These are phyloP conservation scores for Chymomyza costata DNA, from an alignment of 1,140 invertebrate genomes.

Conservation along the genomic window DNA sequence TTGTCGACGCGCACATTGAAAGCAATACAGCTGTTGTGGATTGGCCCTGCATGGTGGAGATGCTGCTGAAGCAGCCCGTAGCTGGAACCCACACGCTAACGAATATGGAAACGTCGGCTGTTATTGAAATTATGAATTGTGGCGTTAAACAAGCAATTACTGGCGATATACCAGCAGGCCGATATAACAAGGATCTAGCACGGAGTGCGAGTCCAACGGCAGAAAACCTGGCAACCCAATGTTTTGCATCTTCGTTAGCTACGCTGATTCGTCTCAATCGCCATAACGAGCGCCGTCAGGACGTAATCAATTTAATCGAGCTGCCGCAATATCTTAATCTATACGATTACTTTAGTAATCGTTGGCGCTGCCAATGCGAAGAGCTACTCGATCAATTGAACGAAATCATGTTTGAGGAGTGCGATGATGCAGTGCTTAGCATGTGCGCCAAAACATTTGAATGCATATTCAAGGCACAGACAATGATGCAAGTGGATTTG, in stretches of 20 bases:
- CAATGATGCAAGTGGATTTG: too few relatives aligned
- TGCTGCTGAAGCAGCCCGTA: slow-evolving; percentile 20
- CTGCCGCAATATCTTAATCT: slow-evolving; percentile 24
- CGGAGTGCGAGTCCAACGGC: slow-evolving; percentile 4
- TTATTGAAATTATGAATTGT: slow-evolving; percentile 40
- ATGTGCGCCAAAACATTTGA: slow-evolving; percentile 23
- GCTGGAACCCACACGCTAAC: background rate
- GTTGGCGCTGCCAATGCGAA: background rate
- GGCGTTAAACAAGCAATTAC: slow-evolving; percentile 40
- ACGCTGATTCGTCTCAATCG: too few relatives aligned
- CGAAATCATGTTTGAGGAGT: slow-evolving; percentile 17
- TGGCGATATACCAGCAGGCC: slow-evolving; percentile 37
- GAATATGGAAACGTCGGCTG: background rate
- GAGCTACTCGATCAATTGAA: slow-evolving; percentile 15
- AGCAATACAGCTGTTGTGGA: slow-evolving; percentile 17
- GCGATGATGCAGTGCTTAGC: slow-evolving; percentile 2
- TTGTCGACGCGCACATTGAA: slow-evolving; percentile 37
- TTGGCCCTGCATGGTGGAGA: slow-evolving; percentile 34
- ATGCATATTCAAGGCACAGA: background rate
- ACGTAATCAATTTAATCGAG: slow-evolving; percentile 31
- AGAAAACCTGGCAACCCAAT: slow-evolving; percentile 1
- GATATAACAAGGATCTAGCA: slow-evolving; percentile 32
- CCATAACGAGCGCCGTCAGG: background rate
- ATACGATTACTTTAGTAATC: background rate
- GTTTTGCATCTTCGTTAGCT: too few relatives aligned